Evolutionary conservation across 2,113 vertebrate species (phyloP).

Genomic region (Esox niger): DNA sequence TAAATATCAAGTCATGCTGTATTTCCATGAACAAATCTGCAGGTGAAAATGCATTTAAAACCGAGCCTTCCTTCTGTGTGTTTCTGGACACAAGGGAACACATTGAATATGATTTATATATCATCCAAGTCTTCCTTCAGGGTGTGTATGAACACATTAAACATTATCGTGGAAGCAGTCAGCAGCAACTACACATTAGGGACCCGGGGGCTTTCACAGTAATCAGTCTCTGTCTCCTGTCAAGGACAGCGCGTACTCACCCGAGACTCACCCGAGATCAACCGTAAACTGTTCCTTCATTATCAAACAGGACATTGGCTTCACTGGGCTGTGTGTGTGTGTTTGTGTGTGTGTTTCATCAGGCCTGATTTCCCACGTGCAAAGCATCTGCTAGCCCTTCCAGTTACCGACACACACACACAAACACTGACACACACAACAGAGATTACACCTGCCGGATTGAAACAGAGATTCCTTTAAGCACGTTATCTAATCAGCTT

Average conservation of each 20-base stretch:
- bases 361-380: slow-evolving; percentile 51
- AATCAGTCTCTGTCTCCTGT: too few species aligned
- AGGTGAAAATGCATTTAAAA: too few species aligned
- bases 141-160: not conserved
- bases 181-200: slow-evolving; percentile 34
- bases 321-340: slow-evolving; percentile 38
- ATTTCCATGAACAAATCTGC: too few species aligned
- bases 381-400: slow-evolving; percentile 29
- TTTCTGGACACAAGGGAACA: too few species aligned
- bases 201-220: not conserved
- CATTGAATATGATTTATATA: too few species aligned
- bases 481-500: slow-evolving; percentile 70
- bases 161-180: not conserved
- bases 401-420: not conserved
- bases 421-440: too few species aligned
- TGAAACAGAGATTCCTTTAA: slow-evolving; percentile 67
- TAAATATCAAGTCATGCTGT: too few species aligned
- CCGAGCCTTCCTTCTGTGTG: too few species aligned
- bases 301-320: slow-evolving; percentile 13
- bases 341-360: too few species aligned
- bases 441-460: slow-evolving; percentile 53
- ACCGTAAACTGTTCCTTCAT: not conserved
- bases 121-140: too few species aligned
- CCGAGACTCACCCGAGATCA: too few species aligned
- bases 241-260: too few species aligned